A percentile compares a stretch with the other conserved stretches of the same genome.
Evolutionary conservation across 2,888 invertebrate genomes (phyloP).

Genomic region (Plagodis pulveraria): DNA sequence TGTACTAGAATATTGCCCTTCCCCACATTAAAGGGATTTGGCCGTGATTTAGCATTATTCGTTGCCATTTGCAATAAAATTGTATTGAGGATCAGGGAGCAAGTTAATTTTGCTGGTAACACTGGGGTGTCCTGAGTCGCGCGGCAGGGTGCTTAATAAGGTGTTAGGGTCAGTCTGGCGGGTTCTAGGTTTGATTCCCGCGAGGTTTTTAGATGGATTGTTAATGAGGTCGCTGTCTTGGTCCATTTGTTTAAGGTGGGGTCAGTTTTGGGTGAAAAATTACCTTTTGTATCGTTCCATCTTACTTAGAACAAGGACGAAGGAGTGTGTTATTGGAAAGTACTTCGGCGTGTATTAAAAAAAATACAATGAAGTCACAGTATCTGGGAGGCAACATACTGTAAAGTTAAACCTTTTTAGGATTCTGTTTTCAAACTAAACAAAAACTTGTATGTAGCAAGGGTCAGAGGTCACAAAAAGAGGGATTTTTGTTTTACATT

Average conservation of each 20-base stretch:
- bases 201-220: conserved; percentile 42
- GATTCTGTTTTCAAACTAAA: too few relatives aligned
- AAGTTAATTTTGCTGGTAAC: conserved; percentile 67
- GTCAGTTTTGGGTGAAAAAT: conserved; percentile 20
- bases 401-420: too few relatives aligned
- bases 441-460: too few relatives aligned
- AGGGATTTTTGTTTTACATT: too few relatives aligned
- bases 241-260: conserved; percentile 29
- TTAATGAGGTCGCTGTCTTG: conserved; percentile 28
- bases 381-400: too few relatives aligned
- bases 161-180: conserved; percentile 18
- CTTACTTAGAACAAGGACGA: conserved; percentile 9
- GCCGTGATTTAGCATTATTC: conserved; percentile 74
- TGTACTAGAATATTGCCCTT: conserved; percentile 53
- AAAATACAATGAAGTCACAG: too few relatives aligned
- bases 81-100: conserved; percentile 65
- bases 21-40: conserved; percentile 67
- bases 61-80: conserved; percentile 75
- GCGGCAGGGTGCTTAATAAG: conserved; percentile 17
- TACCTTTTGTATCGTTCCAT: conserved; percentile 11
- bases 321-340: not conserved
- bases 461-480: too few relatives aligned
- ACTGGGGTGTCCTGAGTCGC: conserved; percentile 24
- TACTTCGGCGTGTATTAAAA: not conserved
- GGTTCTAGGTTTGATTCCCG: conserved; percentile 56